phyloP scores from a whole-genome alignment of 1,140 invertebrate genomes.

The Luehdorfia chinensis region DNA sequence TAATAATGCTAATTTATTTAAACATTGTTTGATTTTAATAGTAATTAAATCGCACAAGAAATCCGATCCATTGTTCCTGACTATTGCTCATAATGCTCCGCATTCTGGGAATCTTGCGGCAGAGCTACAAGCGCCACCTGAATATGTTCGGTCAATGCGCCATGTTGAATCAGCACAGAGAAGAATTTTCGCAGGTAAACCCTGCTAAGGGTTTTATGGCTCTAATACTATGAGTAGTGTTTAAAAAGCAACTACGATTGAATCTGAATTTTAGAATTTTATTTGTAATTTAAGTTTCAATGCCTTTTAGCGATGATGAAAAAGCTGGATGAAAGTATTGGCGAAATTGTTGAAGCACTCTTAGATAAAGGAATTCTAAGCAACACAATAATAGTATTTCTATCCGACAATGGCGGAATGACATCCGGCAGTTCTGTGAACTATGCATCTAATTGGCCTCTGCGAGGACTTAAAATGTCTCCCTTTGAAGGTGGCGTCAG shows the following conservation, averaged over 20 bases:
- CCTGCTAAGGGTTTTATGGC: no score
- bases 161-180: constrained; percentile 86
- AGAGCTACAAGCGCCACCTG: constrained; percentile 86
- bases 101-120: constrained; percentile 84
- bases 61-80: constrained; percentile 84
- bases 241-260: no score
- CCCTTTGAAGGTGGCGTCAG: constrained; percentile 92
- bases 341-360: constrained; percentile 78
- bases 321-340: constrained; percentile 91
- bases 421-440: constrained; percentile 84
- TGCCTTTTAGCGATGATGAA: constrained; percentile 87
- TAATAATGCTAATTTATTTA: no score
- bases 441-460: constrained; percentile 91
- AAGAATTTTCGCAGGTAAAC: constrained; percentile 88
- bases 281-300: no score
- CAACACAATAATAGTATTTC: constrained; percentile 86
- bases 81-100: constrained; percentile 87
- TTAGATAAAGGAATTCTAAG: constrained; percentile 57
- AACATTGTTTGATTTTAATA: no score
- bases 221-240: no score
- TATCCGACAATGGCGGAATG: constrained; percentile 89
- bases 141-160: constrained; percentile 84
- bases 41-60: constrained; percentile 83
- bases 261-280: no score
- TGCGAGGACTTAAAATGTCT: constrained; percentile 89